Evolutionary conservation across 2,797 vertebrate species (phyloP).

Genomic region (Sebastes minor): DNA sequence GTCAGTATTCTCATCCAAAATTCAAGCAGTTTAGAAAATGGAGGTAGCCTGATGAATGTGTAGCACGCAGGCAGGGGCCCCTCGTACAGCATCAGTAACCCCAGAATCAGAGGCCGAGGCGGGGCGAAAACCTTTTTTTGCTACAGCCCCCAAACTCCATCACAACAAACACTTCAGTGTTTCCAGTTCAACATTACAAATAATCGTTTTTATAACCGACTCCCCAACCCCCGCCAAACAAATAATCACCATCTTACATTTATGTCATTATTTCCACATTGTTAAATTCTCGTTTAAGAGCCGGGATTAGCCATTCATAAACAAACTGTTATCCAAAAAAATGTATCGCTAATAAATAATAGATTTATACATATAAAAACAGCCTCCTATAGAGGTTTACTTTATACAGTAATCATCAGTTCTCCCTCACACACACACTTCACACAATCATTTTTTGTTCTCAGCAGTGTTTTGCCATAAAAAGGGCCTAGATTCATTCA

Average conservation of each 20-base stretch:
- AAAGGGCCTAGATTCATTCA: conserved; percentile 24
- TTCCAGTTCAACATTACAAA: conserved; percentile 42
- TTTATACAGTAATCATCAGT: conserved; percentile 69
- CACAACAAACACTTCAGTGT: conserved; percentile 19
- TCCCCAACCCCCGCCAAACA: conserved; percentile 7
- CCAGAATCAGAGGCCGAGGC: conserved; percentile 6
- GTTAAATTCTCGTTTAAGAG: conserved; percentile 41
- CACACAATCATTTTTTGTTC: conserved; percentile 28
- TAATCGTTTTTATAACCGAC: conserved; percentile 3
- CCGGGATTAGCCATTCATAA: conserved; percentile 55
- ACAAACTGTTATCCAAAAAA: conserved; percentile 74
- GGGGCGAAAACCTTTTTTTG: neutral
- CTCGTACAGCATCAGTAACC: conserved; percentile 32
- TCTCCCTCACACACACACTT: conserved; percentile 26
- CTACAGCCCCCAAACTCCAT: neutral
- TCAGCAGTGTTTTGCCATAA: conserved; percentile 63
- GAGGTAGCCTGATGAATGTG: conserved; percentile 55
- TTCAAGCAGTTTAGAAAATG: conserved; percentile 51
- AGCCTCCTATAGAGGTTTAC: conserved; percentile 60
- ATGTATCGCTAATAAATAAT: conserved; percentile 83
- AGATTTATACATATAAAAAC: conserved; percentile 79
- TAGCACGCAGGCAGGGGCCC: neutral
- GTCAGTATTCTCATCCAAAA: conserved; percentile 30
- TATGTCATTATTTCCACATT: conserved; percentile 40
- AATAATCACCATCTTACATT: conserved; percentile 28